Conservation (phyloP, 1,140 invertebrate genomes). For the Holcopasites calliopsidis region DNA sequence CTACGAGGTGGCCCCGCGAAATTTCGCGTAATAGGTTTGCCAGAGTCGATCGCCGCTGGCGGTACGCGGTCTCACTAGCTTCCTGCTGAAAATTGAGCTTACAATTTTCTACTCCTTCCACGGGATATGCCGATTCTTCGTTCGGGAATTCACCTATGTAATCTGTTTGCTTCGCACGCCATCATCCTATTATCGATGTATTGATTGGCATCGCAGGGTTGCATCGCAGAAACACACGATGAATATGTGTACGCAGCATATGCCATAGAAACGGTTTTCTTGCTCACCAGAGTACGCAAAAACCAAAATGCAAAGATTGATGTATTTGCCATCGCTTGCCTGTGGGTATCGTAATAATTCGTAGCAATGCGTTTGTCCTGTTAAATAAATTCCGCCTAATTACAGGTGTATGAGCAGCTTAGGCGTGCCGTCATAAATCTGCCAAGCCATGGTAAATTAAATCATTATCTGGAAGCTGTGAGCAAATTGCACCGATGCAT, state of each 20-base stretch:
- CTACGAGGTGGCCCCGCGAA: conserved; percentile 2
- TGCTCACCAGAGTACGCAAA: too few relatives aligned
- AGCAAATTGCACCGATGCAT: conserved; percentile 69
- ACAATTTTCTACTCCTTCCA: too few relatives aligned
- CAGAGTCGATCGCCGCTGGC: conserved; percentile 20
- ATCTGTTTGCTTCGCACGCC: too few relatives aligned
- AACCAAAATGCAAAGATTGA: too few relatives aligned
- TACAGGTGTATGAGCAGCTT: conserved; percentile 47
- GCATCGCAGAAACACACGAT: too few relatives aligned
- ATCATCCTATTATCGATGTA: too few relatives aligned
- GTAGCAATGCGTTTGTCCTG: not conserved
- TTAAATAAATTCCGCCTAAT: not conserved
- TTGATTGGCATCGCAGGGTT: too few relatives aligned
- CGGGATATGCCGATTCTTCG: conserved; percentile 56
- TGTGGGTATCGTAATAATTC: too few relatives aligned
- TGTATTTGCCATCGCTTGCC: too few relatives aligned
- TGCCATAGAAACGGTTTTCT: too few relatives aligned
- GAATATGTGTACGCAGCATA: too few relatives aligned
- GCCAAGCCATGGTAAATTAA: conserved; percentile 70
- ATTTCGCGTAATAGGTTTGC: conserved; percentile 23
- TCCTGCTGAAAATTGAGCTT: conserved; percentile 65
- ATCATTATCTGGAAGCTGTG: conserved; percentile 73
- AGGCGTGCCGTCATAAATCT: conserved; percentile 72
- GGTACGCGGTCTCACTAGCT: conserved; percentile 25
- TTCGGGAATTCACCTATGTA: conserved; percentile 57